These are phyloP conservation scores for Halichoeres trimaculatus DNA, from an alignment of 2,113 vertebrate genomes.

Conservation along the genomic window DNA sequence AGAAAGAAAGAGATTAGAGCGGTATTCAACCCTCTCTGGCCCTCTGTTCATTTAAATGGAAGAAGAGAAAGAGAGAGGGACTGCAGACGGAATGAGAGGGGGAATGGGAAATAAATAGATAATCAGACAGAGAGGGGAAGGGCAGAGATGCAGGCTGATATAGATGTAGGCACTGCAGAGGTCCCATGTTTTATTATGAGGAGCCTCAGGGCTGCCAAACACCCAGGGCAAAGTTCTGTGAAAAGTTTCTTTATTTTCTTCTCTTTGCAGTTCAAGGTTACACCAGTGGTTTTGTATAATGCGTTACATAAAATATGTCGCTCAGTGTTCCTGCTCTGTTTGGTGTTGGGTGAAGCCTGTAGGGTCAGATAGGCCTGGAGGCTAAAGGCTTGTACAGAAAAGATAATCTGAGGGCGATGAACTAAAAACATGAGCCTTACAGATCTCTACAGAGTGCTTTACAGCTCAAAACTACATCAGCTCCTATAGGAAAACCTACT, in stretches of 20 bases:
- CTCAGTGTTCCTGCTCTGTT: neutral
- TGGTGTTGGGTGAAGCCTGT: neutral
- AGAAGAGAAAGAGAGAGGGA: slow-evolving; percentile 30
- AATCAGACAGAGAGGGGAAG: slow-evolving; percentile 36
- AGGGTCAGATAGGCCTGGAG: neutral
- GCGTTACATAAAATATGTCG: neutral
- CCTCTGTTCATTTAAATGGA: slow-evolving; percentile 44
- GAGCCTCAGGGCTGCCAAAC: neutral
- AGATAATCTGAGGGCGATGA: too few relatives aligned
- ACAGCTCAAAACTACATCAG: too few relatives aligned
- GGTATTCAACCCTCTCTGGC: slow-evolving; percentile 48
- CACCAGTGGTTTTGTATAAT: neutral
- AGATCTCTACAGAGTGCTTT: too few relatives aligned
- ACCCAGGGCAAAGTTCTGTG: neutral
- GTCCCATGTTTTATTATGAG: slow-evolving; percentile 15
- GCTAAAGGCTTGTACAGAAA: too few relatives aligned
- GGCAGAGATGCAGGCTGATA: slow-evolving; percentile 31
- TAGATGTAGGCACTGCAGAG: slow-evolving; percentile 11
- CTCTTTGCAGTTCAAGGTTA: neutral
- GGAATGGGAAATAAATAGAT: slow-evolving; percentile 44
- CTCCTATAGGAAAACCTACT: too few relatives aligned
- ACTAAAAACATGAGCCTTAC: neutral
- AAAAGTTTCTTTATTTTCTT: slow-evolving; percentile 1
- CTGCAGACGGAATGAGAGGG: slow-evolving; percentile 35
- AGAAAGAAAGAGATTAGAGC: slow-evolving; percentile 58